Conservation (phyloP, 2,797 vertebrate genomes). For the Micrastur ruficollis region DNA sequence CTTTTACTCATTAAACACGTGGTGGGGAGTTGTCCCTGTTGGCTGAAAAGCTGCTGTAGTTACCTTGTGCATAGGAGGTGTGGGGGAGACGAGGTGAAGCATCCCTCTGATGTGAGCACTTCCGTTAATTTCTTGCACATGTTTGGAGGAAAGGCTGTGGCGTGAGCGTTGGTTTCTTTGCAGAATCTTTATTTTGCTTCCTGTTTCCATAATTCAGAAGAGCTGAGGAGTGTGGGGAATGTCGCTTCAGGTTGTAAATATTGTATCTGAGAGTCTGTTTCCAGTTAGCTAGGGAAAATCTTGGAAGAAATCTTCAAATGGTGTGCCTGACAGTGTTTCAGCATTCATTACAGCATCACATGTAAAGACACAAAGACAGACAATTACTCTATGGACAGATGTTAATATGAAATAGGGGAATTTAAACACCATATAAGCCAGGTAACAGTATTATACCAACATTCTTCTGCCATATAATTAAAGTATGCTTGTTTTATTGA, state of each 20-base stretch:
- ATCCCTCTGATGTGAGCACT: background rate
- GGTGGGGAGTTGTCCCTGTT: background rate
- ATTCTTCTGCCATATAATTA: background rate
- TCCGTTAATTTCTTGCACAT: background rate
- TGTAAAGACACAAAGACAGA: background rate
- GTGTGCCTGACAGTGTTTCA: background rate
- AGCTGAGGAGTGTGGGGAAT: background rate
- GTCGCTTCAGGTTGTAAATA: background rate
- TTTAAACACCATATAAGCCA: background rate
- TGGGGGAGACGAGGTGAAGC: background rate
- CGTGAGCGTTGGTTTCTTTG: background rate
- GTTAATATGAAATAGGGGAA: background rate
- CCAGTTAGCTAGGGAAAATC: background rate
- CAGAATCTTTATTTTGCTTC: background rate
- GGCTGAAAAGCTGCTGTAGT: background rate
- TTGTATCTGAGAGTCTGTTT: background rate
- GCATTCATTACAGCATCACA: background rate
- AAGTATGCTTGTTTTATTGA: background rate
- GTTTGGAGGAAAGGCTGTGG: background rate
- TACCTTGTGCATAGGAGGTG: background rate
- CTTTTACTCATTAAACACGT: background rate
- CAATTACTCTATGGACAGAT: background rate
- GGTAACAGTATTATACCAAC: background rate
- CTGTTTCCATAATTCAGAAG: background rate
- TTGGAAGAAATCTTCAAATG: background rate